phyloP scores from a whole-genome alignment of 53 echinoderm and acorn worm genomes.

The Apostichopus leukothele region DNA sequence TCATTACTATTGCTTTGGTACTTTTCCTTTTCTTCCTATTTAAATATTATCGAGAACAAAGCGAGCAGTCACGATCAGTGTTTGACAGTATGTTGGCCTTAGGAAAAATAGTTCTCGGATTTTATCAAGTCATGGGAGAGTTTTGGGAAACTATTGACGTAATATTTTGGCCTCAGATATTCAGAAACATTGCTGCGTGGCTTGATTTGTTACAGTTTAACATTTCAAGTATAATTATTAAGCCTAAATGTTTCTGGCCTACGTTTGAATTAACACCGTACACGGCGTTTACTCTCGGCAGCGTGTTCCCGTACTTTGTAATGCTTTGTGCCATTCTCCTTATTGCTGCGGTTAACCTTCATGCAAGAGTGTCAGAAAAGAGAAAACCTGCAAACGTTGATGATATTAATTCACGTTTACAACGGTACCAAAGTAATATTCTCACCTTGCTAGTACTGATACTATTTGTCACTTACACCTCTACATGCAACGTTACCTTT shows the following conservation, averaged over 20 bases:
- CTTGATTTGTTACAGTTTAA: constrained; percentile 1
- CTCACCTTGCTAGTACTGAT: constrained; percentile 6
- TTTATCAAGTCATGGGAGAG: constrained; percentile 42
- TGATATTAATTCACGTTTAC: neutral
- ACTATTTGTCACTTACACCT: constrained; percentile 38
- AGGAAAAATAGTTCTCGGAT: constrained; percentile 29
- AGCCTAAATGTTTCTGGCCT: neutral
- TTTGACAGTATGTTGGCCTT: constrained; percentile 4
- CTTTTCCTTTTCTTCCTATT: neutral
- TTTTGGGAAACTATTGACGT: constrained; percentile 35
- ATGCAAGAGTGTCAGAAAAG: neutral
- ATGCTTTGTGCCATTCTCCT: neutral
- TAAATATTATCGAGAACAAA: neutral
- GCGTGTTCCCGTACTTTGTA: neutral
- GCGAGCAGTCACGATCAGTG: neutral
- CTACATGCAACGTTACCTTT: constrained; percentile 41
- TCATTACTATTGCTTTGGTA: neutral
- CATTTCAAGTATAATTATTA: constrained; percentile 3
- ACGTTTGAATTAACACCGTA: neutral
- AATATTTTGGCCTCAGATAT: neutral
- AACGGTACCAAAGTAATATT: neutral
- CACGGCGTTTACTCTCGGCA: neutral
- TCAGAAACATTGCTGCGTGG: neutral
- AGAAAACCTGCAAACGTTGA: neutral
- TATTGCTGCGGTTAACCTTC: neutral